phyloP scores from a whole-genome alignment of 2,113 vertebrate genomes.

The Ptilonorhynchus violaceus region DNA sequence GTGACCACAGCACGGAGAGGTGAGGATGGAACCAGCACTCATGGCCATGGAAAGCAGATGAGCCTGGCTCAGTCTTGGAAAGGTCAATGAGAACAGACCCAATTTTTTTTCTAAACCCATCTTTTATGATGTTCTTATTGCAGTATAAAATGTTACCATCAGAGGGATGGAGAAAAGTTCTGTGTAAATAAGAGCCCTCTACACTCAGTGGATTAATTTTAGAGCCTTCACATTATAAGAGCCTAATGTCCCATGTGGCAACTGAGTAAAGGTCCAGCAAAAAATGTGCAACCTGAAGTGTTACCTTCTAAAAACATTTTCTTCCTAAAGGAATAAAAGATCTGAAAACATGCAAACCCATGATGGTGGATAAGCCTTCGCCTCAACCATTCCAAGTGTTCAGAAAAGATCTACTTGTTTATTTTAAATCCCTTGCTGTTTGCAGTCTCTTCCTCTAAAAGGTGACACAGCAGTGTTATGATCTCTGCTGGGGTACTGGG shows the following conservation, averaged over 20 bases:
- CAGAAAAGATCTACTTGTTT: not conserved
- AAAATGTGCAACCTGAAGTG: constrained; percentile 27
- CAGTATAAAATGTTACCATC: not conserved
- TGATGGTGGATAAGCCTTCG: not conserved
- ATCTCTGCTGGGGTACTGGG: not conserved
- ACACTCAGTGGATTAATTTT: not conserved
- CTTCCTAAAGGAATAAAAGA: constrained; percentile 49
- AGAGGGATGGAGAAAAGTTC: not conserved
- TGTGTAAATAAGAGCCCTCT: not conserved
- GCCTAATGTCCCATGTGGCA: not conserved
- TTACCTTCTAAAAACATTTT: constrained; percentile 14
- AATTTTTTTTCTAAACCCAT: not conserved
- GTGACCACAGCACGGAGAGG: not conserved
- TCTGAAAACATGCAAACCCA: not conserved
- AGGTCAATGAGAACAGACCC: not conserved
- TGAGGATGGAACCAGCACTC: not conserved
- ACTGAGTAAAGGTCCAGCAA: not conserved
- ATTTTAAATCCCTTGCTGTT: not conserved
- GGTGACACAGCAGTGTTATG: not conserved
- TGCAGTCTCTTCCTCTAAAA: not conserved
- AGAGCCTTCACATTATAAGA: not conserved
- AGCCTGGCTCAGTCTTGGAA: not conserved
- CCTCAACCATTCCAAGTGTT: not conserved
- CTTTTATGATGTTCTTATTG: not conserved
- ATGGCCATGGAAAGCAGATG: rapidly evolving